Conservation (phyloP, 1,140 invertebrate species). For the Pentalonia nigronervosa region DNA sequence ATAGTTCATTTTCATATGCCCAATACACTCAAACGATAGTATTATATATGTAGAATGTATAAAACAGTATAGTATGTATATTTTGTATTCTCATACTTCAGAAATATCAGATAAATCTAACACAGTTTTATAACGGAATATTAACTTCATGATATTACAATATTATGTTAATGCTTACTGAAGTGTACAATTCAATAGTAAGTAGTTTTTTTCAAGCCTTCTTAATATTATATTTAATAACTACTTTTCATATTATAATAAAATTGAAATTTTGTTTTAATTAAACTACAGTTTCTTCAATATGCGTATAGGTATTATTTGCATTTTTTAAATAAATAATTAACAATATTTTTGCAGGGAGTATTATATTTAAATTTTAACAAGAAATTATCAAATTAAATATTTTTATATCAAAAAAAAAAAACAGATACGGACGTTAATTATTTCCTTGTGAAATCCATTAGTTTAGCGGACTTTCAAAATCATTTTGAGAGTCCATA, state of each 20-base stretch:
- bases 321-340: background rate
- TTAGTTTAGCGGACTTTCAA: too few relatives aligned
- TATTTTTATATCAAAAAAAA: background rate
- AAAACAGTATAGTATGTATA: background rate
- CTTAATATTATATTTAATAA: background rate
- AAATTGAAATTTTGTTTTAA: background rate
- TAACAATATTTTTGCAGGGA: background rate
- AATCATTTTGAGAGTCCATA: too few relatives aligned
- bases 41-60: background rate
- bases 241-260: background rate
- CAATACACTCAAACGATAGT: background rate
- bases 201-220: background rate
- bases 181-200: background rate
- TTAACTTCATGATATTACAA: background rate
- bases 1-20: background rate
- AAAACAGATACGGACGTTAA: background rate
- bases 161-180: background rate
- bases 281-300: background rate
- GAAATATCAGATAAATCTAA: background rate
- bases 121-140: background rate
- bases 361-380: background rate
- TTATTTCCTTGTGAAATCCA: background rate
- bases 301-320: background rate
- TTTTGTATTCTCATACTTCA: background rate
- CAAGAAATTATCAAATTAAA: background rate